Evolutionary conservation across 2,888 invertebrate species (phyloP).

Genomic region (Eristalis pertinax): DNA sequence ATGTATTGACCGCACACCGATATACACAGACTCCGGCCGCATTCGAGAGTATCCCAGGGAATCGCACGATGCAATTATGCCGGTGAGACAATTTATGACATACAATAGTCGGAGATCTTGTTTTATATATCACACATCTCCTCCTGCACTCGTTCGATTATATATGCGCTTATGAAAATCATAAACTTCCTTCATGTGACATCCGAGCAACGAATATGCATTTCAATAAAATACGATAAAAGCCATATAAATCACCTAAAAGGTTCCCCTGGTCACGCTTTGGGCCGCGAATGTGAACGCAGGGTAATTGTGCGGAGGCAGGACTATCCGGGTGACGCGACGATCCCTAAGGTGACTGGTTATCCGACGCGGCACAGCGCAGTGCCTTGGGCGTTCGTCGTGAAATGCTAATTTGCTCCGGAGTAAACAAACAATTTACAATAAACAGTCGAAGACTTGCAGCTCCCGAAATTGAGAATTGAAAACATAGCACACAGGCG

Average conservation of each 20-base stretch:
- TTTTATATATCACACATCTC: slow-evolving; percentile 73
- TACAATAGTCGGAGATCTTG: slow-evolving; percentile 73
- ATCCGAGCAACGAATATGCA: slow-evolving; percentile 82
- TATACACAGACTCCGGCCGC: slow-evolving; percentile 1
- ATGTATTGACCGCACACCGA: slow-evolving; percentile 8
- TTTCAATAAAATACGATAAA: slow-evolving; percentile 82
- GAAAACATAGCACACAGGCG: background rate
- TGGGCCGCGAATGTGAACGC: slow-evolving; percentile 34
- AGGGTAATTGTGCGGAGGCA: slow-evolving; percentile 37
- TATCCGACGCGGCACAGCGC: background rate
- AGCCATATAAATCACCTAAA: slow-evolving; percentile 81
- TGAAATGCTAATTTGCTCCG: slow-evolving; percentile 57
- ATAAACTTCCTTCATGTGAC: slow-evolving; percentile 81
- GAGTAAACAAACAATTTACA: slow-evolving; percentile 65
- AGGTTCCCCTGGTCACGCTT: slow-evolving; percentile 68
- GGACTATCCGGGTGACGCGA: slow-evolving; percentile 14
- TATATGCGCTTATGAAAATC: slow-evolving; percentile 81
- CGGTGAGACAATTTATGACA: slow-evolving; percentile 74
- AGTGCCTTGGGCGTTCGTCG: slow-evolving; percentile 1
- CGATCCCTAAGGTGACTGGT: slow-evolving; percentile 27
- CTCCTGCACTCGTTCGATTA: slow-evolving; percentile 69
- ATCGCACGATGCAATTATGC: slow-evolving; percentile 74
- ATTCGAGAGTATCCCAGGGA: slow-evolving; percentile 40
- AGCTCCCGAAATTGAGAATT: slow-evolving; percentile 36
- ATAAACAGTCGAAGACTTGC: slow-evolving; percentile 38